Evolutionary conservation across 1,140 invertebrate genomes (phyloP), one percentile per base, ranked within the genome.

Genomic region (Panonychus citri): DNA sequence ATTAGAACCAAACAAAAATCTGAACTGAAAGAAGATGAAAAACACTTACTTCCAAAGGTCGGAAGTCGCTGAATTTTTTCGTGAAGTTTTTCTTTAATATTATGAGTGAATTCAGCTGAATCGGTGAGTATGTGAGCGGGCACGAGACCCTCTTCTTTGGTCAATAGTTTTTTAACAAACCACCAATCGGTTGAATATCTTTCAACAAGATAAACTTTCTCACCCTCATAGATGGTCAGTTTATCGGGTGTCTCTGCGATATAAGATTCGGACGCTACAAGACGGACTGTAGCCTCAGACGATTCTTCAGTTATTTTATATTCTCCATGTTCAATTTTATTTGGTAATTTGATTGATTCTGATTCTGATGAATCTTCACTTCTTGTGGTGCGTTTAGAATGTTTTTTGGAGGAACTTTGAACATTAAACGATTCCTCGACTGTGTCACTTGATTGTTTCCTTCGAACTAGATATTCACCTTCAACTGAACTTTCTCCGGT

Each of bases 1-100:
- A 43, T 12, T 12, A 17, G 19, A 43, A n/a, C 4, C 42, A n/a
- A 7, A n/a, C 7, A 17, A 1, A n/a, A 5, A 17, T 43, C 42
- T n/a, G n/a, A n/a, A n/a, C n/a, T n/a, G n/a, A n/a, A n/a, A n/a
- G n/a, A n/a, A n/a, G n/a, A n/a, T 43, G 7, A 34, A 12, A 34
- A 34, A 7, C 19, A 46, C 43, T 79, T 78, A 89, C 85, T 83
- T 74, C 89, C 84, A 71, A 89, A 86, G 2, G 88, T 80, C 37
- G 85, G 85, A 7, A 90, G 72, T 70, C 85, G 87, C 62, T 86
- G 82, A 62, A 89, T 88, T 66, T 88, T 89, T 66, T 89, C 85
- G 62, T 85, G 79, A 5, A 91, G 69, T 70, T 85, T 89, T 65
- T 81, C 82, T 65, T 88, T 81, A 3, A 90, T 75, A 63, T 86